Evolutionary conservation across 2,797 vertebrate species (phyloP).

Genomic region (Odontamblyopus rebecca): DNA sequence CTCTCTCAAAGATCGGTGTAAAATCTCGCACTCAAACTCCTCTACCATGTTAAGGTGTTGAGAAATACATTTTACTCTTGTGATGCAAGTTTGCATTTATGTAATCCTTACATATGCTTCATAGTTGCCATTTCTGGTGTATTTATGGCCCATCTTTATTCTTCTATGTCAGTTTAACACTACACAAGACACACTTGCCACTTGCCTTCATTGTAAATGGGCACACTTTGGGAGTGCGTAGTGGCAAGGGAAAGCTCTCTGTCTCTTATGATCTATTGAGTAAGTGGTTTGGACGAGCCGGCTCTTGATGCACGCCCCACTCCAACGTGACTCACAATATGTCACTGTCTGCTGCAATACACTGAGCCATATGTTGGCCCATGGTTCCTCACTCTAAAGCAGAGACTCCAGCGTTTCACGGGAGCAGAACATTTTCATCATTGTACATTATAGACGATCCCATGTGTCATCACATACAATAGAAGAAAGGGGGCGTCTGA

Average conservation of each 20-base stretch:
- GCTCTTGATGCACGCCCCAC: conserved; percentile 66
- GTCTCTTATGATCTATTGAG: conserved; percentile 72
- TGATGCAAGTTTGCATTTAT: too few species aligned
- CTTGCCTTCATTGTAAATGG: conserved; percentile 58
- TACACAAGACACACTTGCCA: conserved; percentile 35
- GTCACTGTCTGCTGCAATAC: conserved; percentile 72
- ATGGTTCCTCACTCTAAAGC: conserved; percentile 43
- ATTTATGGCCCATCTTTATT: conserved; percentile 44
- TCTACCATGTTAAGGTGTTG: background rate
- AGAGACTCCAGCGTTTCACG: conserved; percentile 56
- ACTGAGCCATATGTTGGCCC: conserved; percentile 70
- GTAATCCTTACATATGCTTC: background rate
- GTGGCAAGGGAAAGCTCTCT: conserved; percentile 54
- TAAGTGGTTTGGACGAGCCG: conserved; percentile 60
- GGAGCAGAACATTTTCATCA: conserved; percentile 65
- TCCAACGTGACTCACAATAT: conserved; percentile 61
- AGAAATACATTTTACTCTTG: background rate
- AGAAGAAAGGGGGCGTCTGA: conserved; percentile 30
- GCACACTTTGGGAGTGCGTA: conserved; percentile 35
- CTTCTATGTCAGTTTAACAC: conserved; percentile 51
- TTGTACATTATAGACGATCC: conserved; percentile 59
- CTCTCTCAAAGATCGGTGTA: background rate
- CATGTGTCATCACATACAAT: conserved; percentile 56
- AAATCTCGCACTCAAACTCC: background rate
- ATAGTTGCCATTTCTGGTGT: conserved; percentile 38